Conservation (phyloP, 2,113 vertebrate genomes). For the Grammomys dolichurus region DNA sequence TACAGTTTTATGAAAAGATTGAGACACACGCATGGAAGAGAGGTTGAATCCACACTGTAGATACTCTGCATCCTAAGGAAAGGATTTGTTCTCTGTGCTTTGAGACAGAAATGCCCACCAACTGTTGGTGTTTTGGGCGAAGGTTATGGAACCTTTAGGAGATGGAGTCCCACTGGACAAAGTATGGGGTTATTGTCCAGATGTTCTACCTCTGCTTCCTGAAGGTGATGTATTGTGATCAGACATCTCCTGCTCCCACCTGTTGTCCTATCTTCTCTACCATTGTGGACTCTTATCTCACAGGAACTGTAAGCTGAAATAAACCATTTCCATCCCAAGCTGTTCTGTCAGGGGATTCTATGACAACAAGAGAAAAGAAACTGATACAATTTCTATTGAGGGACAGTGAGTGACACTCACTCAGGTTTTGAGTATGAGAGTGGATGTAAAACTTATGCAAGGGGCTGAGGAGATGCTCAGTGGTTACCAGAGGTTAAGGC, state of each 20-base stretch:
- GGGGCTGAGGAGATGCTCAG: neutral
- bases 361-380: neutral
- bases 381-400: neutral
- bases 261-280: too few relatives aligned
- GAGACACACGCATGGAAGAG: neutral
- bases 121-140: neutral
- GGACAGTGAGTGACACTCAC: neutral
- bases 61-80: neutral
- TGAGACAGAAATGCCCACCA: neutral
- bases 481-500: neutral
- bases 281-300: neutral
- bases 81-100: neutral
- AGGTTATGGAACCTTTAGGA: neutral
- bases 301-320: neutral
- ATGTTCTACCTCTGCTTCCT: neutral
- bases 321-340: neutral
- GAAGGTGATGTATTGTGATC: neutral
- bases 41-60: neutral
- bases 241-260: neutral
- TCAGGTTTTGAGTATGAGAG: neutral
- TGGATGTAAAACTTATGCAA: neutral
- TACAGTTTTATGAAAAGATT: neutral
- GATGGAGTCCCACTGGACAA: neutral
- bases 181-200: neutral
- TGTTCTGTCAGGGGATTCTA: neutral